These are phyloP conservation scores for Andinoacara biseriatus DNA, from an alignment of 2,113 vertebrate genomes.

Conservation along the genomic window DNA sequence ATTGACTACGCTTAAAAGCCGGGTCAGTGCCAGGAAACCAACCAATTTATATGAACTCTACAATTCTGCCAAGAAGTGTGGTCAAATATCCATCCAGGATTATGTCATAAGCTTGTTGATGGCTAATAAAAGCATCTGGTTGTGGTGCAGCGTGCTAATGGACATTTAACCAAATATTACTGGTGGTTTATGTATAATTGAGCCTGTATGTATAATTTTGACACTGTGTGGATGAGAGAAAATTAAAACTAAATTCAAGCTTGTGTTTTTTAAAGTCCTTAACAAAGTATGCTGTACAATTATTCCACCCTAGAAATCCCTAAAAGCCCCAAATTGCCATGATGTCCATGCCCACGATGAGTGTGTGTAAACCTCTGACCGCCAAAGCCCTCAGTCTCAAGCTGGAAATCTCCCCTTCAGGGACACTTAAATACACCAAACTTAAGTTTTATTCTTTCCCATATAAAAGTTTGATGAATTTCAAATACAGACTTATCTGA, in stretches of 20 bases:
- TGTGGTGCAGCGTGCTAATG: not conserved
- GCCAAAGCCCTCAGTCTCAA: too few species aligned
- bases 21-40: not conserved
- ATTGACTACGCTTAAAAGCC: not conserved
- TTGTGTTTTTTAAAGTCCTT: not conserved
- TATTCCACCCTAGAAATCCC: not conserved
- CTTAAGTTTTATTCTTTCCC: not conserved
- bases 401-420: not conserved
- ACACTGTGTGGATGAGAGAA: not conserved
- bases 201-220: rapidly evolving
- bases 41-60: not conserved
- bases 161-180: not conserved
- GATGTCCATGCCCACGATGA: not conserved
- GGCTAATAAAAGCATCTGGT: not conserved
- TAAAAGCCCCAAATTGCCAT: not conserved
- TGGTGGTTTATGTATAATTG: not conserved
- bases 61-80: not conserved
- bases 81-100: not conserved
- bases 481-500: not conserved
- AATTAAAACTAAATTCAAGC: not conserved
- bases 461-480: not conserved
- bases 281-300: not conserved
- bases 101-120: not conserved
- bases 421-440: rapidly evolving
- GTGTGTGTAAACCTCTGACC: not conserved